Evolutionary conservation across 2,797 vertebrate species (phyloP), one percentile per base, ranked within the genome.

Genomic region (Malurus leucopterus): DNA sequence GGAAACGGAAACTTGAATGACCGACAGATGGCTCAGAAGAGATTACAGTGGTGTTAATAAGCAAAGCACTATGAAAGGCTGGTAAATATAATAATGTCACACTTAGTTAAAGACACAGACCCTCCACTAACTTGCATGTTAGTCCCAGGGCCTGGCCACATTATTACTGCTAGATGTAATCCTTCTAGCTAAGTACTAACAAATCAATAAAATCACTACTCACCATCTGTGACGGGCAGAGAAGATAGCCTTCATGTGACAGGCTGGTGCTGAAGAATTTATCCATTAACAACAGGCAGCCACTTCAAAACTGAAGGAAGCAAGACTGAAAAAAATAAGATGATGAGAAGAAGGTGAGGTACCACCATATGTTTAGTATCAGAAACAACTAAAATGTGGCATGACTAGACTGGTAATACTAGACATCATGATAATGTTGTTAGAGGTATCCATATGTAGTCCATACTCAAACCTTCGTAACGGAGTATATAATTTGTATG

Each of bases 11-110:
- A 91, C 84, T 75, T 93, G 86, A 90, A 80, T 92, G 91, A 92
- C 90, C 38, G 1, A 90, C 88, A 93, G 90, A 95, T 91, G 88
- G 86, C 86, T 91, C 82, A 93, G 79, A 90, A 84, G 67, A 93
- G 91, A 95, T 95, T 93, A 91, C 82, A 85, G 30, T 84, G 58
- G 44, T 88, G 92, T 88, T 95, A 93, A 92, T 89, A 93, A 89
- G 87, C 67, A 88, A 93, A 93, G 67, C 55, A 38, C 63, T 81
- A 53, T 16, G 70, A 84, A 91, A 57, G 67, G 36, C 67, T 91
- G 73, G 75, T 91, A 87, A 89, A 84, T 89, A 93, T 43, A 74
- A 51, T 85, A 83, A 74, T 77, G 72, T 70, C 67, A 70, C 49
- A 69, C 58, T 83, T 73, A 43, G 82, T 83, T 93, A 87, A 90